phyloP scores from a whole-genome alignment of 2,797 vertebrate genomes.

The Anniella stebbinsi region DNA sequence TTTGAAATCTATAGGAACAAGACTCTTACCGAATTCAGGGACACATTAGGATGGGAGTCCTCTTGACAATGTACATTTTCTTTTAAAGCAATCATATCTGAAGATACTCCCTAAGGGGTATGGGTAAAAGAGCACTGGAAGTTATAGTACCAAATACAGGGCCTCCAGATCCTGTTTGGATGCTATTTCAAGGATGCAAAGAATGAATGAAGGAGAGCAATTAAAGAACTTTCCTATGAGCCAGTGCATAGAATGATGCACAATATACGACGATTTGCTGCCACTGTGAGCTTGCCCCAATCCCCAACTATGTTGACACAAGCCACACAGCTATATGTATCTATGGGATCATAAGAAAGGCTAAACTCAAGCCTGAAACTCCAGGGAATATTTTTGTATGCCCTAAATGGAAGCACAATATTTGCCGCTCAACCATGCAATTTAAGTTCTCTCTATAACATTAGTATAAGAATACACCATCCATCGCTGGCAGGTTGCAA shows the following conservation, averaged over 20 bases:
- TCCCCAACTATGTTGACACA: not conserved
- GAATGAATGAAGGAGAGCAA: not conserved
- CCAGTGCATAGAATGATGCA: not conserved
- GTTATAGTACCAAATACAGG: not conserved
- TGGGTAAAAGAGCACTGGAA: not conserved
- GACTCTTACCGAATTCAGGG: not conserved
- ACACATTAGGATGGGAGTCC: not conserved
- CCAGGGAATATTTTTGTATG: not conserved
- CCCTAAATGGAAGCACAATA: not conserved
- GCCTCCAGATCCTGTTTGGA: not conserved
- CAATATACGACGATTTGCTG: not conserved
- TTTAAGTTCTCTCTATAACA: slow-evolving; percentile 1
- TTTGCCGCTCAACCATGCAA: not conserved
- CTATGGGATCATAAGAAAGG: not conserved
- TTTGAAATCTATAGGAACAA: not conserved
- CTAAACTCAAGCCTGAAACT: not conserved
- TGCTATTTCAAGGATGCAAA: not conserved
- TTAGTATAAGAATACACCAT: not conserved
- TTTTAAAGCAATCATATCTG: not conserved
- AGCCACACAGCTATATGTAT: not conserved
- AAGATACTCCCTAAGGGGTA: not conserved
- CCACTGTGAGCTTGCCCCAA: not conserved
- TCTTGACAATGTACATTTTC: not conserved
- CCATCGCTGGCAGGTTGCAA: not conserved
- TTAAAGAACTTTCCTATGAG: not conserved